Evolutionary conservation across 2,888 invertebrate species (phyloP).

Genomic region (Dicyrtomina minuta): DNA sequence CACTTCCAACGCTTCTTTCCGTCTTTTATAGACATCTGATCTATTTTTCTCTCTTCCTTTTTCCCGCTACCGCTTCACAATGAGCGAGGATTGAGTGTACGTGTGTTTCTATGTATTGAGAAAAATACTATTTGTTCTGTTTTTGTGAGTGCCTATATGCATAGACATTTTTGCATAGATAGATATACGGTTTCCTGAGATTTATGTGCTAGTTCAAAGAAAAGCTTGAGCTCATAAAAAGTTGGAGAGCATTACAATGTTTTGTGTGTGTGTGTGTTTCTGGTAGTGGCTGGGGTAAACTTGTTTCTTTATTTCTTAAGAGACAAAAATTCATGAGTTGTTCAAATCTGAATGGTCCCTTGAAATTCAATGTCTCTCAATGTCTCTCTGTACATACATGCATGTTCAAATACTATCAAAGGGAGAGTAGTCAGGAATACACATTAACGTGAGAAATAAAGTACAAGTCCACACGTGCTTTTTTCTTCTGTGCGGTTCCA

Average conservation of each 20-base stretch:
- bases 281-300: neutral
- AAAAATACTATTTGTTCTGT: too few species aligned
- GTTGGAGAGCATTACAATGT: neutral
- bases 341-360: slow-evolving; percentile 15
- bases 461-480: neutral
- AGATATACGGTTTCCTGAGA: neutral
- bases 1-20: too few species aligned
- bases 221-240: slow-evolving; percentile 21
- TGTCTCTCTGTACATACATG: neutral
- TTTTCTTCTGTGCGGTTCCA: too few species aligned
- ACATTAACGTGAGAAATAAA: too few species aligned
- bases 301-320: neutral
- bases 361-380: neutral
- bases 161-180: too few species aligned
- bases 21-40: too few species aligned
- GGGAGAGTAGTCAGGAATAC: neutral
- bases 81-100: too few species aligned
- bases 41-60: too few species aligned
- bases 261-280: neutral
- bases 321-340: slow-evolving; percentile 24
- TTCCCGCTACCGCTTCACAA: too few species aligned
- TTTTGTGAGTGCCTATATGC: too few species aligned
- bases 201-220: slow-evolving; percentile 11
- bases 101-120: too few species aligned
- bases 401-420: neutral